Base-by-base conservation (phyloP, 2,797 vertebrate genomes). In the Helarctos malayanus region DNA sequence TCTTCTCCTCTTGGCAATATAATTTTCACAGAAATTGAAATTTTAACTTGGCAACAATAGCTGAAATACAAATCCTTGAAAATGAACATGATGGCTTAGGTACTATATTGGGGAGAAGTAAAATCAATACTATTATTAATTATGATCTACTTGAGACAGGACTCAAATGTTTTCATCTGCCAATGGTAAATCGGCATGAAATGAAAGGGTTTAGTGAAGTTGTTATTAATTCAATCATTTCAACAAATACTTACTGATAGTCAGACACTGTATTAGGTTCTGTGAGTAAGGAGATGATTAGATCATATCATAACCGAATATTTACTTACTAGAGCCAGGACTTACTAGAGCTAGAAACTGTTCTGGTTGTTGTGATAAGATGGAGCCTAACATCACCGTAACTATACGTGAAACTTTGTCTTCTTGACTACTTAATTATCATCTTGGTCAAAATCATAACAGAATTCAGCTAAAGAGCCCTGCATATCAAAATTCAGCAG, bases 191-290 rank as follows among this genome's bases (percentile, higher is more conserved):
- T 89, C 86, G 95, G 63, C 69, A 87, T 91, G 32, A 96, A 97
- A 89, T 95, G 47, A 87, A 29, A 87, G 69, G 5, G 32, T 73
- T 94, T 95, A 91, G 68, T 49, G 57, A 38, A 96, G 94, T 87
- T 81, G 68, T 79, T 94, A 56, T 96, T 87, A 92, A 35, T 93
- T 95, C 63, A 76, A n/a, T 95, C 63, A 93, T 95, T 59, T 92
- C 56, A 94, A 87, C 49, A 96, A 79, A 95, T 96, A 79, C 13
- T 78, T 91, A 87, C 89, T 56, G 59, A 63, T 73, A 92, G 38
- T 76, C 65, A 54, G 69, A 47, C 71, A 59, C 18, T 93, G 18
- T 59, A 71, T 90, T 90, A 68, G 56, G 9, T 90, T 85, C 65
- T 97, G 7, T 91, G 57, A 52, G 75, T 92, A 80, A 92, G 82